A percentile compares a stretch with the other conserved stretches of the same genome.
Conservation (phyloP, 2,113 vertebrate genomes). For the Malaclemys terrapin region DNA sequence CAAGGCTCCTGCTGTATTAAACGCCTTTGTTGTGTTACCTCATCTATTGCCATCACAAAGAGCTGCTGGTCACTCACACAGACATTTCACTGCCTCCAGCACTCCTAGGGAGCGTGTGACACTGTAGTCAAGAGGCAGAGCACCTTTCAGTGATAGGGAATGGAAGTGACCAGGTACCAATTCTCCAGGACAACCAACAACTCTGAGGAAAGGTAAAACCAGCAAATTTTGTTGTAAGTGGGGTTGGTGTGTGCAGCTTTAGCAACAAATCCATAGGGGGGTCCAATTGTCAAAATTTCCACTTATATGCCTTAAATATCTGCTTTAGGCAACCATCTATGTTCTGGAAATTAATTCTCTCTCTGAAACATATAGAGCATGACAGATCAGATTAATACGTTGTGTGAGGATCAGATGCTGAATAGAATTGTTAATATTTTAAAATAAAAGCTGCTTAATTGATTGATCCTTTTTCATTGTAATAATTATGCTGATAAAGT, state of each 20-base stretch:
- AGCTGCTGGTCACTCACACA: neutral
- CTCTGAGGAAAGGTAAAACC: slow-evolving; percentile 1
- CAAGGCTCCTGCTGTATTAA: neutral
- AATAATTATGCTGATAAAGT: neutral
- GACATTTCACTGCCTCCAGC: neutral
- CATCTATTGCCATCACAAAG: slow-evolving; percentile 7
- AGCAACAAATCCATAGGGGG: neutral
- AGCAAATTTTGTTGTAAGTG: neutral
- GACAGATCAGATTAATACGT: neutral
- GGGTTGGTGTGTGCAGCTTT: neutral
- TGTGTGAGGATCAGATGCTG: neutral
- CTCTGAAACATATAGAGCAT: neutral
- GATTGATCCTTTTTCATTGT: neutral
- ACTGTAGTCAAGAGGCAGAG: neutral
- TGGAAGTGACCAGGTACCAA: slow-evolving; percentile 12
- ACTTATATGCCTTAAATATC: neutral
- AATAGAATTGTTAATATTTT: neutral
- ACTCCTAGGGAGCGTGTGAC: neutral
- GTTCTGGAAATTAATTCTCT: neutral
- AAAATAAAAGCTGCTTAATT: neutral
- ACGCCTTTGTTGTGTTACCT: neutral
- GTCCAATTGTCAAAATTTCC: neutral
- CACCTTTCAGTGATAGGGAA: neutral
- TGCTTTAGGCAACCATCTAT: neutral
- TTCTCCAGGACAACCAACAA: slow-evolving; percentile 15